Conservation (phyloP, 1,140 invertebrate genomes). For the Archivesica marissinica region DNA sequence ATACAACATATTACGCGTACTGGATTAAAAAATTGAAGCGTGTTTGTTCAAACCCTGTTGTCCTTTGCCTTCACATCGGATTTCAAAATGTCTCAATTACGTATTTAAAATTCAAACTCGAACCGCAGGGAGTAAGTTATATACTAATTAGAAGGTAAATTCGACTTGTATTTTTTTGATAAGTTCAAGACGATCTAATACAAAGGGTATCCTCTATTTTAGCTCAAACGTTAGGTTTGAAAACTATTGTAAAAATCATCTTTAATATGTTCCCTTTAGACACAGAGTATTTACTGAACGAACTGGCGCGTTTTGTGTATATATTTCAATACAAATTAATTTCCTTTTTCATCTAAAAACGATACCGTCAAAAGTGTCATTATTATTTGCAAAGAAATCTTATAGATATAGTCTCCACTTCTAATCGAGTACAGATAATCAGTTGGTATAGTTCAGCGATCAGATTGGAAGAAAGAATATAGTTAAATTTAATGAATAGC, state of each 20-base stretch:
- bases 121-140: not conserved
- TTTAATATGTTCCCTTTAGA: not conserved
- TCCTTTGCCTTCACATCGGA: not conserved
- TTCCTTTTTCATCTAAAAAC: slow-evolving; percentile 33
- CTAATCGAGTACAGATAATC: slow-evolving; percentile 46
- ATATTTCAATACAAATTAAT: slow-evolving; percentile 60
- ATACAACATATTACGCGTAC: slow-evolving; percentile 14
- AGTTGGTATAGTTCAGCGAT: not conserved
- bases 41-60: slow-evolving; percentile 45
- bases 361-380: slow-evolving; percentile 37
- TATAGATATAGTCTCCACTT: slow-evolving; percentile 59
- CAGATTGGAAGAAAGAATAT: not conserved
- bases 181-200: slow-evolving; percentile 28
- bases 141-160: slow-evolving; percentile 57
- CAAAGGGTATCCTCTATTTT: slow-evolving; percentile 47
- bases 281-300: slow-evolving; percentile 20
- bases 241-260: not conserved
- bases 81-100: slow-evolving; percentile 50
- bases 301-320: slow-evolving; percentile 20
- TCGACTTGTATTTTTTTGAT: slow-evolving; percentile 52
- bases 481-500: slow-evolving; percentile 30
- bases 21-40: not conserved
- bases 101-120: not conserved
- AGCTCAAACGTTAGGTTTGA: slow-evolving; percentile 18
- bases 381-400: slow-evolving; percentile 52